Evolutionary conservation across 2,888 invertebrate species (phyloP).

Genomic region (Epiperipatus broadwayi): DNA sequence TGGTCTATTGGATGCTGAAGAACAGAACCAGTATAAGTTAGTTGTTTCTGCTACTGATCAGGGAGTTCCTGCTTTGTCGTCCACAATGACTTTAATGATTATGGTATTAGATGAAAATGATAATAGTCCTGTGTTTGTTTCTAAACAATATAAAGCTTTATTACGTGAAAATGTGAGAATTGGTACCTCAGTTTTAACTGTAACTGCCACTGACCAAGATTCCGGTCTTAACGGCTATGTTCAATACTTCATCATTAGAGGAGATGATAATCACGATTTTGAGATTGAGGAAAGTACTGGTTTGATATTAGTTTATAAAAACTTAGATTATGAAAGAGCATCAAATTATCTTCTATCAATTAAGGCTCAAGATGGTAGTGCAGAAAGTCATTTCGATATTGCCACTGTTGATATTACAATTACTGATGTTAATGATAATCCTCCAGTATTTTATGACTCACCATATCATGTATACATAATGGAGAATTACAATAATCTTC

Average conservation of each 20-base stretch:
- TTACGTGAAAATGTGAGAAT: conserved; percentile 84
- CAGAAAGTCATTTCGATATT: conserved; percentile 46
- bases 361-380: conserved; percentile 46
- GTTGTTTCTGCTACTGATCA: conserved; percentile 64
- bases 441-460: conserved; percentile 79
- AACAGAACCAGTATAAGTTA: conserved; percentile 50
- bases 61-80: conserved; percentile 57
- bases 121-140: conserved; percentile 65
- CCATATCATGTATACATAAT: conserved; percentile 80
- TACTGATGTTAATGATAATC: conserved; percentile 79
- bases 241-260: conserved; percentile 66
- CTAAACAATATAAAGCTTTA: conserved; percentile 64
- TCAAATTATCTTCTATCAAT: conserved; percentile 61
- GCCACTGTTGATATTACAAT: conserved; percentile 52
- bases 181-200: conserved; percentile 56
- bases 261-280: conserved; percentile 76
- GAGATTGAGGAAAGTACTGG: conserved; percentile 80
- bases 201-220: conserved; percentile 33
- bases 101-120: conserved; percentile 70
- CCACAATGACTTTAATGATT: conserved; percentile 47
- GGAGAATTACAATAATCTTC: conserved; percentile 46
- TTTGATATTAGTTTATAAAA: conserved; percentile 70
- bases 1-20: conserved; percentile 66
- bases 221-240: conserved; percentile 75
- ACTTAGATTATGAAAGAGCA: conserved; percentile 76